These are phyloP conservation scores for Notechis scutatus DNA, from an alignment of 2,113 vertebrate species.

Conservation along the genomic window DNA sequence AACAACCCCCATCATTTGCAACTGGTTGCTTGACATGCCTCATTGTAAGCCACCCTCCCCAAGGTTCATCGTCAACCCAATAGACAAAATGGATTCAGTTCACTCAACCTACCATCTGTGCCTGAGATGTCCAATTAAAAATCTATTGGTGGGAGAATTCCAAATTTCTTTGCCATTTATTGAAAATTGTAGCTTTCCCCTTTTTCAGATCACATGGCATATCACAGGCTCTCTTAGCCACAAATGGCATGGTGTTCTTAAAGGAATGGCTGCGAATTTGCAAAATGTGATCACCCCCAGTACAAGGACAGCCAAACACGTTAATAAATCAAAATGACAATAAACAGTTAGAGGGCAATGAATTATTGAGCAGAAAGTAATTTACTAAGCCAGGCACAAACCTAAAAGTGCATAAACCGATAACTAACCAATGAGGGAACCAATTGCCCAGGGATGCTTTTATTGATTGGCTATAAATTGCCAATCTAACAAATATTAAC, in stretches of 20 bases:
- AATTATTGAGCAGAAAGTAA: conserved; percentile 51
- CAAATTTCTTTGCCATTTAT: background rate
- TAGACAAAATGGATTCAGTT: background rate
- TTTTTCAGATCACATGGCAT: background rate
- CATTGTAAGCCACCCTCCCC: background rate
- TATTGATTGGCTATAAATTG: background rate
- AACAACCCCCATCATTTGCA: too few relatives aligned
- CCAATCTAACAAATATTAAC: background rate
- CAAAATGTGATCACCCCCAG: background rate
- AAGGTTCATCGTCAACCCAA: background rate
- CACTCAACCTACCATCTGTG: background rate
- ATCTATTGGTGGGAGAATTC: background rate
- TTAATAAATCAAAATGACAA: conserved; percentile 51
- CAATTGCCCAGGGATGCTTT: background rate
- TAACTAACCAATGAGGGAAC: background rate
- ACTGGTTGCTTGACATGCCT: background rate
- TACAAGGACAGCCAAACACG: conserved; percentile 8
- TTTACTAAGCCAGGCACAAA: conserved; percentile 37
- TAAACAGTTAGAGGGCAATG: conserved; percentile 33
- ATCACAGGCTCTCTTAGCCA: background rate
- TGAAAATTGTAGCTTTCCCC: background rate
- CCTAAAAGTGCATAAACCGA: background rate
- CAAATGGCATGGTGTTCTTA: background rate
- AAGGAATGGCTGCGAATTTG: rapidly evolving
- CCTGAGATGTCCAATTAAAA: background rate